These are phyloP conservation scores for Dasypus novemcinctus DNA, from an alignment of 2,113 vertebrate species.

Conservation along the genomic window DNA sequence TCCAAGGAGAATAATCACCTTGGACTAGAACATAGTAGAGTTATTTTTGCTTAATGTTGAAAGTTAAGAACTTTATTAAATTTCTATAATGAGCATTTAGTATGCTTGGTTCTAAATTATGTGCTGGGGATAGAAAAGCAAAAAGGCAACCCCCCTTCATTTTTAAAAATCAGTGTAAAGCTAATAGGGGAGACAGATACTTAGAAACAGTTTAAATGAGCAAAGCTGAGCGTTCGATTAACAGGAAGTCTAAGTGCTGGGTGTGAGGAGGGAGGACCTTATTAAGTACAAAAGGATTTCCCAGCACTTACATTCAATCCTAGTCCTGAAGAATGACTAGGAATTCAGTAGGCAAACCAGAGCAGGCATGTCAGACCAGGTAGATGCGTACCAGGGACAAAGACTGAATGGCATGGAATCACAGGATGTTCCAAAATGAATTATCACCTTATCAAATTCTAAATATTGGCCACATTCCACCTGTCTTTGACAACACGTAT, in stretches of 20 bases:
- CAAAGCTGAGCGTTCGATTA: fast-evolving
- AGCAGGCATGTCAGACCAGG: no score
- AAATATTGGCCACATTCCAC: no score
- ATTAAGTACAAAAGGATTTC: background rate
- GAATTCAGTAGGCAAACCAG: background rate
- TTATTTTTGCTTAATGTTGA: background rate
- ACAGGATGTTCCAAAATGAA: background rate
- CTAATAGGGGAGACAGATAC: background rate
- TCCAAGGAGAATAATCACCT: background rate
- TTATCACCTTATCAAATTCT: background rate
- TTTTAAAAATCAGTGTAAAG: background rate
- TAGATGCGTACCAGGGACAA: fast-evolving
- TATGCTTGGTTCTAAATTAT: background rate
- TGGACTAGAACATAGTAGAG: background rate
- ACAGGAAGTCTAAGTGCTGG: no score
- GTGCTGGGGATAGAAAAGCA: background rate
- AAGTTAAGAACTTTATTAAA: background rate
- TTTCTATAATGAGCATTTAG: background rate
- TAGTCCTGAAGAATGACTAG: no score
- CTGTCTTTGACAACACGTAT: no score
- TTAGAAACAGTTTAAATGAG: background rate
- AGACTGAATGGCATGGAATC: background rate
- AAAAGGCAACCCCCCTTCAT: background rate
- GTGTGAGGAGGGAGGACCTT: fast-evolving
- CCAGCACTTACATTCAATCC: no score